phyloP scores from a whole-genome alignment of 1,140 invertebrate genomes.

The Neodiprion fabricii region DNA sequence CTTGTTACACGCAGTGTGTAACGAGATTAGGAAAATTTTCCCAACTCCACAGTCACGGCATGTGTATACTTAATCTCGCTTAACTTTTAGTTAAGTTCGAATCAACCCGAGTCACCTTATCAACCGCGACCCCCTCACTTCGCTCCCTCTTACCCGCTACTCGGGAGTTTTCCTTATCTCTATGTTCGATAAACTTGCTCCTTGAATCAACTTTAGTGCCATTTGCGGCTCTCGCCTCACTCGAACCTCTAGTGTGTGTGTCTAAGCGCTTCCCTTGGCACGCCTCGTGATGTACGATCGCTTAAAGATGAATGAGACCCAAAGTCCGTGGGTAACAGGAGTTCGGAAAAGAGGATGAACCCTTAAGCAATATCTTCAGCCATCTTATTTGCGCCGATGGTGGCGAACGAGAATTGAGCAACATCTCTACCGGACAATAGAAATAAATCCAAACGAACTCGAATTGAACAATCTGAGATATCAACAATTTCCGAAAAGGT shows the following conservation, averaged over 20 bases:
- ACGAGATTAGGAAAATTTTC: not conserved
- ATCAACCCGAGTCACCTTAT: not conserved
- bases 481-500: too few relatives aligned
- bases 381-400: too few relatives aligned
- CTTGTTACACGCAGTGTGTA: constrained; percentile 1
- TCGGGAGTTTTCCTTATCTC: constrained; percentile 5
- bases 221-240: not conserved
- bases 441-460: too few relatives aligned
- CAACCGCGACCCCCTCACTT: not conserved
- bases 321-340: too few relatives aligned
- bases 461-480: too few relatives aligned
- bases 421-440: too few relatives aligned
- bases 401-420: too few relatives aligned
- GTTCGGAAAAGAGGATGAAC: too few relatives aligned
- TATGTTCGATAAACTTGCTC: constrained; percentile 3
- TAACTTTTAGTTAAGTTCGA: constrained; percentile 4
- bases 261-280: not conserved
- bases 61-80: not conserved
- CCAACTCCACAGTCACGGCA: not conserved
- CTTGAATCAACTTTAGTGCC: constrained; percentile 2
- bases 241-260: not conserved
- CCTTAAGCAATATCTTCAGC: too few relatives aligned
- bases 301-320: too few relatives aligned
- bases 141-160: not conserved
- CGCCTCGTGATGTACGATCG: too few relatives aligned